Evolutionary conservation across 2,888 invertebrate species (phyloP), one percentile per base, ranked within the genome.

Genomic region (Oxystoma pomonae): DNA sequence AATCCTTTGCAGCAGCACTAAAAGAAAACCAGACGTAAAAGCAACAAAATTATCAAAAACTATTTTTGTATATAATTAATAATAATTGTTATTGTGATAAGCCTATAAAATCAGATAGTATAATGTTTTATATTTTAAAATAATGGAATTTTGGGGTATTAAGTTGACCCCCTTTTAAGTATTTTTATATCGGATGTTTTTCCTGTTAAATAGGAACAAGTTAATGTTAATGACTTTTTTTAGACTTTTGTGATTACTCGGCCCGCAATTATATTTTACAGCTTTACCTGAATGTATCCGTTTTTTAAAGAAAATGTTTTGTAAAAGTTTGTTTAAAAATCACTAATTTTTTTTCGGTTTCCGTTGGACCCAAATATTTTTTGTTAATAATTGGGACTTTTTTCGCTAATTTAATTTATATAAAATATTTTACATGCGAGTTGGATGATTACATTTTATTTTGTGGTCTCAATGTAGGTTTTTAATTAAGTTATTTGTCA

Each of bases 11-110:
- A n/a, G n/a, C n/a, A n/a, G n/a, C n/a, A n/a, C n/a, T n/a, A n/a
- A n/a, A n/a, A n/a, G n/a, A n/a, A n/a, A n/a, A n/a, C n/a, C n/a
- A n/a, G n/a, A n/a, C n/a, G n/a, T n/a, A n/a, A n/a, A n/a, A n/a
- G n/a, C n/a, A n/a, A n/a, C n/a, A n/a, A n/a, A n/a, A n/a, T n/a
- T n/a, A n/a, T n/a, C n/a, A n/a, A n/a, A n/a, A n/a, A n/a, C n/a
- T n/a, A n/a, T n/a, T 35, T 35, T 35, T 35, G 35, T 35, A 12
- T 35, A 35, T 7, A 35, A 35, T 35, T 78, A 78, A 75, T 77
- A 79, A 80, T 78, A 74, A 77, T 77, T 76, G 77, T 78, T 76
- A 78, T 79, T 80, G 80, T 80, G 80, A 80, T 80, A 80, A 79
- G 78, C 74, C 73, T 76, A 72, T 72, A 72, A 74, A 76, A 75